Evolutionary conservation across 2,888 invertebrate genomes (phyloP).

Genomic region (Elysia crispata): DNA sequence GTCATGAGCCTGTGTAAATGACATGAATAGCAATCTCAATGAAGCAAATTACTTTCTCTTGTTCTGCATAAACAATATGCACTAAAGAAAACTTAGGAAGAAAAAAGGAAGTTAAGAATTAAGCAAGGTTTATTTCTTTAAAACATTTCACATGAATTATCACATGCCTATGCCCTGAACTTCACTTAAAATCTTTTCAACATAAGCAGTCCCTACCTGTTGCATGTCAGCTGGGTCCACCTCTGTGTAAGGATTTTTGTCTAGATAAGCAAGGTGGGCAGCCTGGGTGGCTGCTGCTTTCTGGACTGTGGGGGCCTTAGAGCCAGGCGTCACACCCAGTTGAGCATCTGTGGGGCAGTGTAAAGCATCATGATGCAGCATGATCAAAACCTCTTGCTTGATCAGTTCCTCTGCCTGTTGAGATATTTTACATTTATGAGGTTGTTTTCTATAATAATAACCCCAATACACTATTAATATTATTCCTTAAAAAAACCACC

Average conservation of each 20-base stretch:
- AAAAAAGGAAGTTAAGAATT: neutral
- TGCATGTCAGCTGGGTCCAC: conserved; percentile 80
- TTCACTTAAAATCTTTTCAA: too few species aligned
- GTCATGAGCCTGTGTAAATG: conserved; percentile 61
- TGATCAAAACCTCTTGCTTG: conserved; percentile 96
- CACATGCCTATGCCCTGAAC: too few species aligned
- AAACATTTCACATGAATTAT: too few species aligned
- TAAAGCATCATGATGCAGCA: conserved; percentile 93
- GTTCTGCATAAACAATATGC: too few species aligned
- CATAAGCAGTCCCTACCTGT: conserved; percentile 15
- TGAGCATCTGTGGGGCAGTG: conserved; percentile 83
- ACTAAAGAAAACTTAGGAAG: neutral
- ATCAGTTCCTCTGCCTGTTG: conserved; percentile 93
- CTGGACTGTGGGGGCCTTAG: conserved; percentile 69
- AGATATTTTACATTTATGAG: too few species aligned
- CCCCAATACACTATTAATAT: too few species aligned
- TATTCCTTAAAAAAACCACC: too few species aligned
- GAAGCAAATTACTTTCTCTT: too few species aligned
- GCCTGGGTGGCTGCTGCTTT: conserved; percentile 73
- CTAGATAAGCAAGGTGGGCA: conserved; percentile 84
- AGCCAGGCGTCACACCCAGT: conserved; percentile 66
- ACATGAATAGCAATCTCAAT: neutral
- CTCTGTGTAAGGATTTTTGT: conserved; percentile 90
- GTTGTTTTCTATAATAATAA: too few species aligned
- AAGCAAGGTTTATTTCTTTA: neutral